Percentiles rank a stretch among this genome's conserved stretches.
phyloP scores from a whole-genome alignment of 2,113 vertebrate genomes.

The Anguilla rostrata region DNA sequence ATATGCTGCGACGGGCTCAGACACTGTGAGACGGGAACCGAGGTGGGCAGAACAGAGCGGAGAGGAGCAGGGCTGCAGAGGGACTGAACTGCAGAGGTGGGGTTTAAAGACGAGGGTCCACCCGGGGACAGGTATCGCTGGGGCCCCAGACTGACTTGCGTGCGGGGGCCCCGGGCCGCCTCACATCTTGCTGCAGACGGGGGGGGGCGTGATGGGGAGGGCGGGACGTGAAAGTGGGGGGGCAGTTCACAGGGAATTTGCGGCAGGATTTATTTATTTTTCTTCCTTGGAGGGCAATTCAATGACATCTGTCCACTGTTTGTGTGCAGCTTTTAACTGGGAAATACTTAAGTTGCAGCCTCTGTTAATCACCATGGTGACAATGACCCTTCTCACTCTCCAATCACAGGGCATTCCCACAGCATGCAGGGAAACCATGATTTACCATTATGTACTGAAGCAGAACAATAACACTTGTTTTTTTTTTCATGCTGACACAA shows the following conservation, averaged over 20 bases:
- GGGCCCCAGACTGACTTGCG: not conserved
- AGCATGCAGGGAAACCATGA: too few relatives aligned
- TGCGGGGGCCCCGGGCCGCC: not conserved
- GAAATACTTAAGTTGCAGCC: not conserved
- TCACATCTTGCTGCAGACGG: not conserved
- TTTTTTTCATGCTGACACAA: too few relatives aligned
- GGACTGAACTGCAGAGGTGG: not conserved
- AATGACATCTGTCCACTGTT: conserved; percentile 3
- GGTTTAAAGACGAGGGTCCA: conserved; percentile 46
- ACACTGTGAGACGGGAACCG: too few relatives aligned
- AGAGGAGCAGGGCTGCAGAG: not conserved
- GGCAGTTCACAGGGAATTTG: not conserved
- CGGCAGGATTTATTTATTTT: conserved; percentile 2
- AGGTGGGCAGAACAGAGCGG: not conserved
- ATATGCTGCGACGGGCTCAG: not conserved
- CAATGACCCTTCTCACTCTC: not conserved
- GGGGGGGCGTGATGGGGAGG: not conserved
- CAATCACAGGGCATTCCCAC: not conserved
- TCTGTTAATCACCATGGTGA: not conserved
- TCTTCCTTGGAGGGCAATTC: not conserved
- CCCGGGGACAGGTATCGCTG: conserved; percentile 19
- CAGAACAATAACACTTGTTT: too few relatives aligned
- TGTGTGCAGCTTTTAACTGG: conserved; percentile 12
- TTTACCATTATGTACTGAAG: too few relatives aligned
- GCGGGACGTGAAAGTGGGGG: too few relatives aligned